Base-by-base conservation (phyloP, 2,797 vertebrate species). In the Rhinogobio ventralis region DNA sequence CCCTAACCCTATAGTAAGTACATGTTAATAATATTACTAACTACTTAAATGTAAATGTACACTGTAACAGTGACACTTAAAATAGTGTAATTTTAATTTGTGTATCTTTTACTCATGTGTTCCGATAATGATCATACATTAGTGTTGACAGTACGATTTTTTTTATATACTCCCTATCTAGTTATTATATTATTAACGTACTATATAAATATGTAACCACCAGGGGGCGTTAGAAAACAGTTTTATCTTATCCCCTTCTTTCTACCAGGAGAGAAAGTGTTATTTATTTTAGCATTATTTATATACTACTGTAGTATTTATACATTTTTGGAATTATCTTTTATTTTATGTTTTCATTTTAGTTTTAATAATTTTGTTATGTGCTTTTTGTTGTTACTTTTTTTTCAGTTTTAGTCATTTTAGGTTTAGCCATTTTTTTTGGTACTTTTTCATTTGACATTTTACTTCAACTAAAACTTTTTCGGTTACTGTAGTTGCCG, bases 171-270 rank as follows among this genome's bases (percentile, higher is more conserved):
- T 14, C 14, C 20, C 42, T 10, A 14, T 62, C 57, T 82, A 39
- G 39, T 1, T 39, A 36, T 36, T 36, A 39, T 8, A 39, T 39
- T 39, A 39, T 9, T 39, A 39, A 39, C 36, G 8, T 39, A 39
- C 36, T 79, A 30, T 49, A 30, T 19, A 57, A 42, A 62, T 25
- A 6, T 77, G 15, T 42, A 64, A 69, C 85, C 88, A 88, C 88
- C 39, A 86, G 88, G 66, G 66, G 88, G 86, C 60, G 76, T 28
- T 76, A 78, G 49, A 81, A 33, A 64, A 19, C 55, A 62, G 62
- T 36, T 57, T 19, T 14, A 6, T 36, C 39, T n/a, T 25, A 5
- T 45, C 36, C 5, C 5, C 30, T 77, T 78, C 45, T 20, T 3
- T 30, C 28, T n/a, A 76, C 4, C 8, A 39, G 2, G 0, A 57